Conservation (phyloP, 2,888 invertebrate genomes). For the Lymantria monacha region DNA sequence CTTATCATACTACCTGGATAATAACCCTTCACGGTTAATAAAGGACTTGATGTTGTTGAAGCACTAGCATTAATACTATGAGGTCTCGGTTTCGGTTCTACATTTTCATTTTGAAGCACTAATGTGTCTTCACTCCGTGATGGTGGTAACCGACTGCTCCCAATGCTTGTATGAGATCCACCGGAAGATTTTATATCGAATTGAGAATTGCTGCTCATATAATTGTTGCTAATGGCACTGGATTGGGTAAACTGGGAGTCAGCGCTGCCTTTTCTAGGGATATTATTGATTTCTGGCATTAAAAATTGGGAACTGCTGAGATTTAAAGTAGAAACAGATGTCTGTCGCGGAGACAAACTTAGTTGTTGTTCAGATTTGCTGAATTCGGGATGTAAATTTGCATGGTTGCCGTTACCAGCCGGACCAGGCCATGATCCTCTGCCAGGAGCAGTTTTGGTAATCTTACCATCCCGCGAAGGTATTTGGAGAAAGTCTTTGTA, state of each 20-base stretch:
- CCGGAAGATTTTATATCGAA: constrained; percentile 65
- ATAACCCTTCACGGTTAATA: constrained; percentile 83
- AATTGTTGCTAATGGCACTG: constrained; percentile 59
- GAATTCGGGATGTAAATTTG: constrained; percentile 85
- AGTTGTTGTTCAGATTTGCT: constrained; percentile 93
- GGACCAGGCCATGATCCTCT: constrained; percentile 95
- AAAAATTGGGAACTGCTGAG: constrained; percentile 80
- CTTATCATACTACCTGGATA: constrained; percentile 85
- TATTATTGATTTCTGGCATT: constrained; percentile 68
- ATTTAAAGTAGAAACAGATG: constrained; percentile 76
- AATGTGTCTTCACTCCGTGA: constrained; percentile 91
- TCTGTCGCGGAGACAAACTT: constrained; percentile 77
- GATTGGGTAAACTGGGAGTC: constrained; percentile 83
- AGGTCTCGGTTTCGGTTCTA: constrained; percentile 76
- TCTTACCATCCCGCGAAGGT: constrained; percentile 87
- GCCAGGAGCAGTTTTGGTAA: constrained; percentile 88
- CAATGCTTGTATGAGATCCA: constrained; percentile 66
- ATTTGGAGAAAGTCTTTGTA: constrained; percentile 83
- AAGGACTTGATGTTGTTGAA: constrained; percentile 87
- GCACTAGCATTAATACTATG: constrained; percentile 83
- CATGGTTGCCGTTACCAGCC: constrained; percentile 79
- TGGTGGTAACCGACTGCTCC: constrained; percentile 84
- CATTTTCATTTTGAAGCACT: constrained; percentile 67
- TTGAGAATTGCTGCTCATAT: constrained; percentile 68
- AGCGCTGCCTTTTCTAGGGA: constrained; percentile 81